These are phyloP conservation scores for Charina bottae DNA, from an alignment of 2,113 vertebrate species.

Conservation along the genomic window DNA sequence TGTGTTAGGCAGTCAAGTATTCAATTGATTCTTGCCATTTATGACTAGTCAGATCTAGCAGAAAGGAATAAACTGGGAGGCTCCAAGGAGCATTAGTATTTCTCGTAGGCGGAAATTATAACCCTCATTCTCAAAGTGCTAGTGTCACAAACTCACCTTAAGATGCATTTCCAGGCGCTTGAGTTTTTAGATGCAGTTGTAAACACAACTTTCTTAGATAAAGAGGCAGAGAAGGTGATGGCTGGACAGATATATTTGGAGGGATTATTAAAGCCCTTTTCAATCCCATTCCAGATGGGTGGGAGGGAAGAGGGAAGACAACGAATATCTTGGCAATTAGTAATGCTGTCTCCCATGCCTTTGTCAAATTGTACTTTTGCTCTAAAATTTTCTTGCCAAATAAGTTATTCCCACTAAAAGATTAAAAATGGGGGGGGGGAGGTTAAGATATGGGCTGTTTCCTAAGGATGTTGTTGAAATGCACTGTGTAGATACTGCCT, in stretches of 20 bases:
- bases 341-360: background rate
- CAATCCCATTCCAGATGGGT: background rate
- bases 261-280: background rate
- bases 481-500: background rate
- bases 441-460: background rate
- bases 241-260: background rate
- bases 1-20: background rate
- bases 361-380: background rate
- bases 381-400: background rate
- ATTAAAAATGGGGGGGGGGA: background rate
- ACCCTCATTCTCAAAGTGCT: background rate
- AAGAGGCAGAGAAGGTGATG: background rate
- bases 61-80: background rate
- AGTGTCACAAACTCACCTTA: too few relatives aligned
- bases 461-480: background rate
- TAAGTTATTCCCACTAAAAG: background rate
- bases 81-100: background rate
- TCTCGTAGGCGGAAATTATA: background rate
- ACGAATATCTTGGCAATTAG: background rate
- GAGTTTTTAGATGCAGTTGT: too few relatives aligned
- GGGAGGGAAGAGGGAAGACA: background rate
- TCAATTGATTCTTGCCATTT: background rate
- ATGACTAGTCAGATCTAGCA: background rate
- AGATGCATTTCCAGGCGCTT: too few relatives aligned
- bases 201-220: too few relatives aligned